Base-by-base conservation (phyloP, 2,113 vertebrate species). In the Oenanthe melanoleuca region DNA sequence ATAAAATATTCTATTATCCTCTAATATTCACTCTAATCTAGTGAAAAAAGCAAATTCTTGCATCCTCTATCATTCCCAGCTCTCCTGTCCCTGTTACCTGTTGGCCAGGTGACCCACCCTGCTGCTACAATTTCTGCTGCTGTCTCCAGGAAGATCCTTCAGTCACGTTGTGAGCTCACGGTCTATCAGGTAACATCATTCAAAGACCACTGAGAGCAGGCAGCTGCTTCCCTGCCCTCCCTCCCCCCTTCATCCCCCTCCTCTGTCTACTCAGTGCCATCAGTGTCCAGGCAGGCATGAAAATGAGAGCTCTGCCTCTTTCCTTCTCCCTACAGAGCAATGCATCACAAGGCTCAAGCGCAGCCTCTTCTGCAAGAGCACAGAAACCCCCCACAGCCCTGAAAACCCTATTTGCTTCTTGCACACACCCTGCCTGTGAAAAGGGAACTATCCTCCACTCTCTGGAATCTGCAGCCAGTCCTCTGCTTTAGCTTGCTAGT, bases 91-190 rank as follows among this genome's bases (percentile, higher is more conserved):
- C 34, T 64, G 34, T 45, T 66, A 63, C 34, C n/a, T 87, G 80
- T 73, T 11, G 4, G 42, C 56, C 67, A 71, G 42, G 44, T 55
- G 55, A 87, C 52, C 42, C 67, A 60, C n/a, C 50, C 70, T 89
- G 47, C 52, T 85, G 22, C 34, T 28, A 64, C 2, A 56, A 60
- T 87, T 60, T 70, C 72, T 92, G 28, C 75, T 86, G 61, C 40
- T 45, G 61, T 61, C 34, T 70, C 71, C 34, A 69, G 20, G 47
- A 60, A 38, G 23, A 45, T 14, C 16, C 49, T 49, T 34, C 1
- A 0, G 34, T 18, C 0, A 2, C 38, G 23, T 9, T 71, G 34
- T 14, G 53, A 81, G 53, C 73, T 75, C 78, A 57, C 0, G 0
- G 37, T 57, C 82, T 89, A 57, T 45, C 57, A 86, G 44, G 26